Base-by-base conservation (phyloP, 1,140 invertebrate genomes). In the Dendrolimus punctatus region DNA sequence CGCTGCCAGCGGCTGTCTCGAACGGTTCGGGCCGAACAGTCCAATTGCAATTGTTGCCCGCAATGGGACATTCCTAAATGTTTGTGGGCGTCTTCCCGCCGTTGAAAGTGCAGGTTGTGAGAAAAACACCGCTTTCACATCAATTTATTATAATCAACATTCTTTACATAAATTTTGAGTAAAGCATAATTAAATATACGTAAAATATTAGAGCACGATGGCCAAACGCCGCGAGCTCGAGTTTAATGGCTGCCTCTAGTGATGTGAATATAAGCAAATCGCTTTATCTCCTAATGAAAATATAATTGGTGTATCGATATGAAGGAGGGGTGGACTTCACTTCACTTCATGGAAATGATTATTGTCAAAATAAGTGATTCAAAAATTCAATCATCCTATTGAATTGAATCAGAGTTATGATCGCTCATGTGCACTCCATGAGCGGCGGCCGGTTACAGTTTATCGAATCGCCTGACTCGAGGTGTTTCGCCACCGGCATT, bases 101-200 rank as follows among this genome's bases (percentile, higher is more conserved):
- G 45, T n/a, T 50, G 6, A 40, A 46, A 8, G 36, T 23, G 39
- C 38, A 6, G 49, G 39, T 38, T 36, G 36, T 7, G 9, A 42
- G 6, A 53, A 46, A 5, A 49, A 44, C 40, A 9, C 9, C 5
- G 23, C 5, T 39, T 8, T 39, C 41, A 38, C 7, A 6, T 60
- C 41, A 50, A 43, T 56, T 51, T 39, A 45, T 56, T 46, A 52
- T 56, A 56, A 51, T 58, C 58, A 55, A 59, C 55, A 56, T 57
- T 62, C 55, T 62, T 55, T 62, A 61, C 53, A 59, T 51, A 50
- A 51, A 47, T 58, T 52, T 50, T 58, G 49, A 48, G 55, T 56
- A 51, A 60, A 57, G 53, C 54, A 47, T 60, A 51, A 49, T 46
- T 49, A 47, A 55, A 60, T 51, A 55, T 53, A 55, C 49, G 53